These are phyloP conservation scores for Hoplias malabaricus DNA, from an alignment of 2,113 vertebrate genomes.

Conservation along the genomic window DNA sequence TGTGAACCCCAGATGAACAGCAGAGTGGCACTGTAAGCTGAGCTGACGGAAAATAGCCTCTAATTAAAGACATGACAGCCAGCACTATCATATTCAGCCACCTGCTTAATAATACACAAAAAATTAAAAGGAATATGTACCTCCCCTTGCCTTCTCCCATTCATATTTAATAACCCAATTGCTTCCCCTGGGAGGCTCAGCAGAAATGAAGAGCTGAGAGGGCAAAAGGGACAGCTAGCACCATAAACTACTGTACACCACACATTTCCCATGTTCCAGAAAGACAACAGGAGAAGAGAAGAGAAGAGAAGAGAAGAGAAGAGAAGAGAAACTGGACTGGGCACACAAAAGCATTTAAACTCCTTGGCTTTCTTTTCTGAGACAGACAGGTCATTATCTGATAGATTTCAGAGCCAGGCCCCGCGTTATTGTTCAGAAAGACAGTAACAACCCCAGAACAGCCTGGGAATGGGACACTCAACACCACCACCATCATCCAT, in stretches of 20 bases:
- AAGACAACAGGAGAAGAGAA: neutral
- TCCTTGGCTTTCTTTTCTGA: conserved; percentile 63
- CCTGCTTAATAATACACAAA: conserved; percentile 66
- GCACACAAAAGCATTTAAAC: conserved; percentile 59
- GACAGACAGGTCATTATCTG: conserved; percentile 75
- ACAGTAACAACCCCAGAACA: conserved; percentile 69
- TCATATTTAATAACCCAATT: conserved; percentile 78
- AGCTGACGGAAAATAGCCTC: conserved; percentile 78
- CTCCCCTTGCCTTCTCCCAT: conserved; percentile 66
- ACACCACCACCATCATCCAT: conserved; percentile 72
- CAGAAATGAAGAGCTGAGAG: conserved; percentile 16
- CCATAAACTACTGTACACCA: neutral
- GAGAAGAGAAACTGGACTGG: neutral
- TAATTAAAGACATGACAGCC: conserved; percentile 80
- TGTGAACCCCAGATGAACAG: conserved; percentile 78
- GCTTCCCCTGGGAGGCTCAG: conserved; percentile 67
- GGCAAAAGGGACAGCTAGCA: conserved; percentile 9
- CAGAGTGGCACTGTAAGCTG: conserved; percentile 77
- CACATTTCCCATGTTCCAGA: neutral
- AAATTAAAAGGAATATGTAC: conserved; percentile 79
- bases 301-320: neutral
- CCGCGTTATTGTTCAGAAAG: conserved; percentile 74
- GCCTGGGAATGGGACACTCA: conserved; percentile 78
- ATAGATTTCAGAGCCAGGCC: conserved; percentile 79
- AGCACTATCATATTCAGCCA: conserved; percentile 78